Evolutionary conservation across 2,113 vertebrate species (phyloP).

Genomic region (Pycnonotus jocosus): DNA sequence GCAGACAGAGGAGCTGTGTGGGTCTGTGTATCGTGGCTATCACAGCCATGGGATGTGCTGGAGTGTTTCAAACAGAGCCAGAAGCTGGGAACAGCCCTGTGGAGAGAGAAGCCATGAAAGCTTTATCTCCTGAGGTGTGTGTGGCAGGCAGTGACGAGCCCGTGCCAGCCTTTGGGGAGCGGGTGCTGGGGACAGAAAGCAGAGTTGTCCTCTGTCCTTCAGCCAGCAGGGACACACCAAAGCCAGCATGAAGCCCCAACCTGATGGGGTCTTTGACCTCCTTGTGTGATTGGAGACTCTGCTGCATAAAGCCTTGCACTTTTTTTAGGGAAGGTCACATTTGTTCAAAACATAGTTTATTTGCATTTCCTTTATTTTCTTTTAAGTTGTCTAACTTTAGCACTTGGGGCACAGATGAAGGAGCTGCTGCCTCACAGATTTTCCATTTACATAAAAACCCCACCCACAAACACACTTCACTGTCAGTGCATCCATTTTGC

Average conservation of each 20-base stretch:
- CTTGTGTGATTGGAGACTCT: not conserved
- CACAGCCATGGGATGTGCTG: not conserved
- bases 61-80: not conserved
- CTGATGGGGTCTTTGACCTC: not conserved
- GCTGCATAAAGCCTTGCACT: not conserved
- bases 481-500: constrained; percentile 23
- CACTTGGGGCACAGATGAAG: not conserved
- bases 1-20: not conserved
- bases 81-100: not conserved
- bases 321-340: not conserved
- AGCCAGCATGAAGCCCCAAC: not conserved
- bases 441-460: not conserved
- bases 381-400: constrained; percentile 8
- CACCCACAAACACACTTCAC: not conserved
- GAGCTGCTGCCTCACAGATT: constrained; percentile 8
- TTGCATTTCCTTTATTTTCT: not conserved
- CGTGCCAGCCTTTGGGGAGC: not conserved
- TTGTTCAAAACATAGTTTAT: not conserved
- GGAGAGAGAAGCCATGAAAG: not conserved
- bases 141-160: not conserved
- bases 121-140: not conserved
- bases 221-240: not conserved
- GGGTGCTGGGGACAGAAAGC: not conserved
- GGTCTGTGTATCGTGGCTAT: not conserved
- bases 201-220: not conserved